These are phyloP conservation scores for Lymantria monacha DNA, from an alignment of 2,888 invertebrate genomes.

Conservation along the genomic window DNA sequence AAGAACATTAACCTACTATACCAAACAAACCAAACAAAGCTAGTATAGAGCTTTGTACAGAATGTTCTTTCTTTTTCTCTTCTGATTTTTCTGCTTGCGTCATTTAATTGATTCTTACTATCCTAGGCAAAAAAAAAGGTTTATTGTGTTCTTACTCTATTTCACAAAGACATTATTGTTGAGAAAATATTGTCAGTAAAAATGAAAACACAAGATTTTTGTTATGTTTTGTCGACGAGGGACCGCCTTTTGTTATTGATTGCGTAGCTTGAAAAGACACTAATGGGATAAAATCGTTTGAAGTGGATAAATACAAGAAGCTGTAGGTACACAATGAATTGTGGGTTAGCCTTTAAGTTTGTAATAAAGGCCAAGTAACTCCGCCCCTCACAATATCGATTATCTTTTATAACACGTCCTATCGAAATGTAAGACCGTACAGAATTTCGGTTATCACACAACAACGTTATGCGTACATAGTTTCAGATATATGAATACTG, in stretches of 20 bases:
- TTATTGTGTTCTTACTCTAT: too few species aligned
- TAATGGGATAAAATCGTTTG: conserved; percentile 36
- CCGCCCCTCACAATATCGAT: conserved; percentile 33
- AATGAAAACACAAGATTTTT: neutral
- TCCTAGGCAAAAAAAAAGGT: too few species aligned
- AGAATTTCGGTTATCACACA: neutral
- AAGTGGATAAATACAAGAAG: conserved; percentile 28
- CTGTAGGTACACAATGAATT: conserved; percentile 26
- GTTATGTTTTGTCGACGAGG: neutral
- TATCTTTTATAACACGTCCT: conserved; percentile 16
- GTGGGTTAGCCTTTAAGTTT: conserved; percentile 26
- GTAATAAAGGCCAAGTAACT: conserved; percentile 25
- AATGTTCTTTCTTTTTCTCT: too few species aligned
- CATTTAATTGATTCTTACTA: too few species aligned
- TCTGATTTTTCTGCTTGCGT: too few species aligned
- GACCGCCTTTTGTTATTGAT: conserved; percentile 28
- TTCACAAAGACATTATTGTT: too few species aligned
- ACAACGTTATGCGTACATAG: neutral
- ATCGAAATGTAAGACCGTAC: neutral
- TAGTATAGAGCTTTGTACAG: too few species aligned
- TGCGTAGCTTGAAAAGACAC: conserved; percentile 30
- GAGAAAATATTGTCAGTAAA: neutral
- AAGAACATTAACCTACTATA: too few species aligned
- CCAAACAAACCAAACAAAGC: too few species aligned
- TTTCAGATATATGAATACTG: too few species aligned